A percentile compares a stretch with the other conserved stretches of the same genome.
Conservation (phyloP, 1,140 invertebrate genomes). For the Pseudomyrmex sp. region DNA sequence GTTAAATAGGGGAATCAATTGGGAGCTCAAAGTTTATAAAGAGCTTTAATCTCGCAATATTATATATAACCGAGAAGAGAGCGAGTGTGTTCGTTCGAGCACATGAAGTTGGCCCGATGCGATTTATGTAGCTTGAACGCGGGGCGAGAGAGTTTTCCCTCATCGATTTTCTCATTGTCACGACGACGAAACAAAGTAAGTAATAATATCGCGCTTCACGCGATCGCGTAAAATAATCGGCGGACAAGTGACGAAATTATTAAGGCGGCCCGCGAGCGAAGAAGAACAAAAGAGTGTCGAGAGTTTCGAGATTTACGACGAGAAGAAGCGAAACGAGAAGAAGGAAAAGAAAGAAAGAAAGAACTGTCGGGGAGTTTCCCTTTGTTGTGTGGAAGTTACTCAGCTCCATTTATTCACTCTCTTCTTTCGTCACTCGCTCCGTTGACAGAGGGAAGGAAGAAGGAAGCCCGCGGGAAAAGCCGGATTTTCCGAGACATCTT, state of each 20-base stretch:
- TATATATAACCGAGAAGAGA: constrained; percentile 9
- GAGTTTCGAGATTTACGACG: constrained; percentile 48
- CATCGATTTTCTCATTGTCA: constrained; percentile 24
- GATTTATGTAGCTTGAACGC: constrained; percentile 29
- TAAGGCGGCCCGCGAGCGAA: constrained; percentile 35
- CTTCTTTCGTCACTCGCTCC: constrained; percentile 58
- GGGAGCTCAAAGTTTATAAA: constrained; percentile 28
- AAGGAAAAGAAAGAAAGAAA: constrained; percentile 9
- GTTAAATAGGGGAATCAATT: constrained; percentile 31
- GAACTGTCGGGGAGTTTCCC: constrained; percentile 23
- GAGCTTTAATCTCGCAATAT: constrained; percentile 43
- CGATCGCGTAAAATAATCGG: constrained; percentile 16
- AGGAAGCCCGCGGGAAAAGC: constrained; percentile 19
- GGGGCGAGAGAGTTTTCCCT: neutral
- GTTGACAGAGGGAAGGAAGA: constrained; percentile 39
- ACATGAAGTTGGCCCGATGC: constrained; percentile 32
- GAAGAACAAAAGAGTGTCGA: constrained; percentile 25
- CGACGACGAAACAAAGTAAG: neutral
- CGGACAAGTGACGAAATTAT: constrained; percentile 42
- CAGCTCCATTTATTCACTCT: constrained; percentile 66
- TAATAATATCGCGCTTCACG: no score
- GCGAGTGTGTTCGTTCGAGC: constrained; percentile 16
- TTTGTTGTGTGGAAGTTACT: constrained; percentile 66
- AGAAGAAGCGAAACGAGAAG: neutral
- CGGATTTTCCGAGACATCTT: constrained; percentile 53